Conservation (phyloP, 2,888 invertebrate species). For the Pterostichus madidus region DNA sequence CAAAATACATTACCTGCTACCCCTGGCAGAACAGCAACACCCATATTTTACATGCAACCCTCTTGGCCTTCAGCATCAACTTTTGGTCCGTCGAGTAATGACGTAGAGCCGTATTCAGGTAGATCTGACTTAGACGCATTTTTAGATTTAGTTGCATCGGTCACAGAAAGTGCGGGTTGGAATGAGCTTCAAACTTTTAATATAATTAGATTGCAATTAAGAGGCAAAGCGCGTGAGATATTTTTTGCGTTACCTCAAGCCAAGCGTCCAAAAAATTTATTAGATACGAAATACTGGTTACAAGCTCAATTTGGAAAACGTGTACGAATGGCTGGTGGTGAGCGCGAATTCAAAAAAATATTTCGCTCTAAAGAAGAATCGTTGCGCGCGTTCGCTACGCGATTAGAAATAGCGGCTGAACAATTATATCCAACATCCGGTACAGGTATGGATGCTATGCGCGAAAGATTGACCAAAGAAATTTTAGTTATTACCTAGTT, state of each 20-base stretch:
- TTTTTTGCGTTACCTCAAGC: not conserved
- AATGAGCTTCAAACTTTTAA: conserved; percentile 18
- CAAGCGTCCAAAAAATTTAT: not conserved
- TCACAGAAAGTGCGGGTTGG: not conserved
- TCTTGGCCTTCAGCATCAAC: too few species aligned
- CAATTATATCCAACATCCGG: too few species aligned
- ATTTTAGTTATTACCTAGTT: too few species aligned
- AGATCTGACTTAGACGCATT: conserved; percentile 31
- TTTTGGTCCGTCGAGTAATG: not conserved
- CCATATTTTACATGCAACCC: too few species aligned
- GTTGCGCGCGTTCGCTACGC: too few species aligned
- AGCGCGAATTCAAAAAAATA: too few species aligned
- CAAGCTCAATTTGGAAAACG: not conserved
- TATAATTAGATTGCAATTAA: conserved; percentile 25
- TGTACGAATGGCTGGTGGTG: not conserved
- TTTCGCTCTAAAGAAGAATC: too few species aligned
- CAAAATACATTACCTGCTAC: too few species aligned
- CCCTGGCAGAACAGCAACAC: too few species aligned
- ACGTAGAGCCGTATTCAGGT: conserved; percentile 18
- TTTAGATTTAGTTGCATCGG: conserved; percentile 22
- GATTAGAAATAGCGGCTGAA: too few species aligned
- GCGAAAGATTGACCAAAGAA: too few species aligned
- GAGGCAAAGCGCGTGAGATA: conserved; percentile 3
- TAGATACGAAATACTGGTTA: not conserved
- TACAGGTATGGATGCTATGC: too few species aligned